Conservation (phyloP, 37 sponge, comb jelly and placozoan genomes). For the Eunapius fragilis region DNA sequence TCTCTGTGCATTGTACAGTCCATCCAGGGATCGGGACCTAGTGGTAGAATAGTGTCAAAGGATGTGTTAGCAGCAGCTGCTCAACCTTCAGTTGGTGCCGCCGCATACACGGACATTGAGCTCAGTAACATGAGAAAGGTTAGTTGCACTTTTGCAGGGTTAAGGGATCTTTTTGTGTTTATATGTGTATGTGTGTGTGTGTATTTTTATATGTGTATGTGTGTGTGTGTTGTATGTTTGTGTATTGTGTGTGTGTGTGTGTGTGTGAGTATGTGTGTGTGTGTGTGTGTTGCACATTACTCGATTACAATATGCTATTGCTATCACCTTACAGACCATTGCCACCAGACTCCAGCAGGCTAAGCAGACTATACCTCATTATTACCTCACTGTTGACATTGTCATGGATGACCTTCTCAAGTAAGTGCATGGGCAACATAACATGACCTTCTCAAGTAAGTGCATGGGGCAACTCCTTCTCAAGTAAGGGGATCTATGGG, state of each 20-base stretch:
- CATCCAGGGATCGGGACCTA: conserved; percentile 83
- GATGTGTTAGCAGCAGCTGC: conserved; percentile 55
- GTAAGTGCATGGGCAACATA: conserved; percentile 13
- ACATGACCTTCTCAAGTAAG: background rate
- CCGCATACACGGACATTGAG: conserved; percentile 73
- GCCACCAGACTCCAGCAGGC: conserved; percentile 77
- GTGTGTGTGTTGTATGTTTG: no score
- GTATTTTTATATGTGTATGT: no score
- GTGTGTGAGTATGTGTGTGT: no score
- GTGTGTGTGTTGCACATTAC: no score
- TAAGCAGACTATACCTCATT: conserved; percentile 93
- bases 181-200: background rate
- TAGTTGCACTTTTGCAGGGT: no score
- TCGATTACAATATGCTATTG: background rate
- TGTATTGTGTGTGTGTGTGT: no score
- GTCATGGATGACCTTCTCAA: conserved; percentile 66
- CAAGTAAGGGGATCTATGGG: no score
- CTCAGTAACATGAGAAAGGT: conserved; percentile 90
- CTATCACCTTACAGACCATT: conserved; percentile 42
- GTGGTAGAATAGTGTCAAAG: conserved; percentile 80
- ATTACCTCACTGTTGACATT: conserved; percentile 86
- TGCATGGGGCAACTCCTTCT: no score
- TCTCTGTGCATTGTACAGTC: conserved; percentile 23
- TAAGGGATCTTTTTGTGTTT: no score
- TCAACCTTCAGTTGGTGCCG: conserved; percentile 25